A percentile compares a stretch with the other conserved stretches of the same genome.
phyloP scores from a whole-genome alignment of 1,140 invertebrate species.

The Drosophila nannoptera region DNA sequence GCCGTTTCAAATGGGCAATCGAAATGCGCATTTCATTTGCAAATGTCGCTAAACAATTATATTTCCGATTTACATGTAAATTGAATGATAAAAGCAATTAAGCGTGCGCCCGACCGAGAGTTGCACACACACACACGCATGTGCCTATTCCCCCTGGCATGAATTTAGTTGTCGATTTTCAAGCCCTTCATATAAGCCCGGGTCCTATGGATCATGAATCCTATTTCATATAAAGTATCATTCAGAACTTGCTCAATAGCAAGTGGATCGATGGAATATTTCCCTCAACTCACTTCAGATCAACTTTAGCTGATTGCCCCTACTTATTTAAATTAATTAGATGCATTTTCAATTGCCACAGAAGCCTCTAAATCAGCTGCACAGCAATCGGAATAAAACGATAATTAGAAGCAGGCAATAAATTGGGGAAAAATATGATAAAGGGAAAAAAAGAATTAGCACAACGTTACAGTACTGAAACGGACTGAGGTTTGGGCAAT shows the following conservation, averaged over 20 bases:
- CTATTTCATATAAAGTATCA: too few species aligned
- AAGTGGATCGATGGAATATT: too few species aligned
- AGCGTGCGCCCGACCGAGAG: not conserved
- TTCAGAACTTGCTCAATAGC: too few species aligned
- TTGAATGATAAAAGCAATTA: conserved; percentile 26
- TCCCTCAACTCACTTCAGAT: too few species aligned
- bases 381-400: conserved; percentile 67
- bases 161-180: too few species aligned
- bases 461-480: conserved; percentile 30
- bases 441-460: not conserved
- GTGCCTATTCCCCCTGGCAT: too few species aligned
- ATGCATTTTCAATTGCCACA: too few species aligned
- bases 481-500: not conserved
- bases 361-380: conserved; percentile 59
- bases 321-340: too few species aligned
- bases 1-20: conserved; percentile 28
- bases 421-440: conserved; percentile 59
- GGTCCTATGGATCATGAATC: too few species aligned
- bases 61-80: conserved; percentile 41
- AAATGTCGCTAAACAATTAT: conserved; percentile 42
- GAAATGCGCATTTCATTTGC: conserved; percentile 32
- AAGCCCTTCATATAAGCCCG: too few species aligned
- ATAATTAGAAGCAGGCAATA: conserved; percentile 52
- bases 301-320: too few species aligned
- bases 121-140: too few species aligned